These are phyloP conservation scores for Trematocara caparti DNA, from an alignment of 2,797 vertebrate genomes.

Conservation along the genomic window DNA sequence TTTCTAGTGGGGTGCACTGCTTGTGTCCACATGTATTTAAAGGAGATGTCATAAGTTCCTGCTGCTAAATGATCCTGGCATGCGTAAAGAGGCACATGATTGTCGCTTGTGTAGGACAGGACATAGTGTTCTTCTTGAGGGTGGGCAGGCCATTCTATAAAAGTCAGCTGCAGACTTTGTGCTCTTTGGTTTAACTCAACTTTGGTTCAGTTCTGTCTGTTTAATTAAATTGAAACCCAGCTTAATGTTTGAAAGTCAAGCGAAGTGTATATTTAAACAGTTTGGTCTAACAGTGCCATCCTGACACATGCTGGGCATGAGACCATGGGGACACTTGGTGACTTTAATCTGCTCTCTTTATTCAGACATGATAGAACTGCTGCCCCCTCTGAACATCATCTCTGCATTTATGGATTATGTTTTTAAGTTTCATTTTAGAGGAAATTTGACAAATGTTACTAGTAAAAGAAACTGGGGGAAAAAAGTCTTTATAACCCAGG, in stretches of 20 bases:
- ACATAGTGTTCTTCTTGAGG: neutral
- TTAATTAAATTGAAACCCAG: neutral
- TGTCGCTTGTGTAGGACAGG: neutral
- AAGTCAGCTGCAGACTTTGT: neutral
- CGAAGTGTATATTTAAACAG: neutral
- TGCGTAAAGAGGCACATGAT: neutral
- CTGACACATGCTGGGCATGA: neutral
- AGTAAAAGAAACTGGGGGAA: rapidly evolving
- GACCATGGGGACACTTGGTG: neutral
- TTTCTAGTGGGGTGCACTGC: neutral
- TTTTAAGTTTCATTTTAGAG: neutral
- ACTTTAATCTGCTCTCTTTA: neutral
- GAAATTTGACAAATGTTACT: neutral
- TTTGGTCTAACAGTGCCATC: neutral
- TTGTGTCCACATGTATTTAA: neutral
- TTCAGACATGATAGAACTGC: neutral
- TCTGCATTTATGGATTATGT: neutral
- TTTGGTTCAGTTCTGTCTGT: neutral
- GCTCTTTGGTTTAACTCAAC: neutral
- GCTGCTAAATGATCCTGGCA: constrained; percentile 16
- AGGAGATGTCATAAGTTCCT: neutral
- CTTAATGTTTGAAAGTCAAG: neutral
- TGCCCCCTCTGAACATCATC: neutral
- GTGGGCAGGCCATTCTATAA: neutral
- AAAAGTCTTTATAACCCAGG: neutral